These are phyloP conservation scores for Corbicula japonica DNA, from an alignment of 2,888 invertebrate species.

Conservation along the genomic window DNA sequence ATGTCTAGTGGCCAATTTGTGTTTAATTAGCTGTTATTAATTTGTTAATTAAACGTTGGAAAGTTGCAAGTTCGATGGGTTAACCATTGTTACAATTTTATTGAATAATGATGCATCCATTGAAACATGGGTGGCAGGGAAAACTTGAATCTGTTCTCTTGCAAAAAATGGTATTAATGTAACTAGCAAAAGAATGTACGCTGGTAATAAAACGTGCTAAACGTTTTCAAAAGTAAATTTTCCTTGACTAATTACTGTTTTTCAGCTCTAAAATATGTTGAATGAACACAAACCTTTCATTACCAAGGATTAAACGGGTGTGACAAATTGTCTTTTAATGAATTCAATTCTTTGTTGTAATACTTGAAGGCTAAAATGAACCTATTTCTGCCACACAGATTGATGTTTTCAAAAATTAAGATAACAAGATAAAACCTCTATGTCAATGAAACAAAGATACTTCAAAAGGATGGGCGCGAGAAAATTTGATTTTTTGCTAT, in stretches of 20 bases:
- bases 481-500: too few species aligned
- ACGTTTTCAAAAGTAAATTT: conserved; percentile 18
- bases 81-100: conserved; percentile 6
- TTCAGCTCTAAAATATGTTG: conserved; percentile 9
- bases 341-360: conserved; percentile 27
- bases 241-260: conserved; percentile 20
- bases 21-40: conserved; percentile 36
- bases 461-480: conserved; percentile 21
- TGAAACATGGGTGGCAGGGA: conserved; percentile 8
- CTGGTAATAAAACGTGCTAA: too few species aligned
- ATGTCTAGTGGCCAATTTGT: conserved; percentile 35
- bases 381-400: too few species aligned
- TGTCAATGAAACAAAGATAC: conserved; percentile 27
- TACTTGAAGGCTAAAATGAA: conserved; percentile 7
- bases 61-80: background rate
- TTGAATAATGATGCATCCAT: conserved; percentile 12
- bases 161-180: too few species aligned
- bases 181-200: too few species aligned
- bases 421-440: background rate
- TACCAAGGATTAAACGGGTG: conserved; percentile 29
- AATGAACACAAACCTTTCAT: conserved; percentile 29
- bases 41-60: conserved; percentile 25
- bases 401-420: too few species aligned
- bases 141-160: conserved; percentile 2
- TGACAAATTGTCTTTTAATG: conserved; percentile 40